These are phyloP conservation scores for Thumatha senex DNA, from an alignment of 2,888 invertebrate species.

Conservation along the genomic window DNA sequence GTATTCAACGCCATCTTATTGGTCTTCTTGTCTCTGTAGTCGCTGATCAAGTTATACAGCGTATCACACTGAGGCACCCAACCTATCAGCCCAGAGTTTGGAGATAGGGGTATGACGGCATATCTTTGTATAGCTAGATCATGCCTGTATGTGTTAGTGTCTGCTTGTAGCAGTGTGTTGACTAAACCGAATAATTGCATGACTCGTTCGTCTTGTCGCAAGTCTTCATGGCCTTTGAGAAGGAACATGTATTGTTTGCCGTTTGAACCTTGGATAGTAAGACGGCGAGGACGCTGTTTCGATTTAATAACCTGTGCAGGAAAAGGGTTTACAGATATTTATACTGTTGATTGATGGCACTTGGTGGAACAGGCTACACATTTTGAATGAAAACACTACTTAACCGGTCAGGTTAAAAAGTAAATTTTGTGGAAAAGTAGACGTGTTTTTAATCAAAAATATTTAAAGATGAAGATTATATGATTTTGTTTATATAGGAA, in stretches of 20 bases:
- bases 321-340: not conserved
- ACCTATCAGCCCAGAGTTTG: conserved; percentile 98
- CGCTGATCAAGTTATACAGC: conserved; percentile 97
- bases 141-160: conserved; percentile 96
- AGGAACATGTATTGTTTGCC: conserved; percentile 99
- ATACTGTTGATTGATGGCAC: no score
- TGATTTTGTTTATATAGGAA: no score
- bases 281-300: conserved; percentile 97
- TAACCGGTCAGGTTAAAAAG: no score
- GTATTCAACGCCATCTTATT: conserved; percentile 94
- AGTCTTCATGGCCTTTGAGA: conserved; percentile 99
- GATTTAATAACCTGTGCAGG: conserved; percentile 94
- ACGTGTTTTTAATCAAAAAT: not conserved
- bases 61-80: conserved; percentile 99
- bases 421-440: no score
- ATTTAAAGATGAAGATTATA: not conserved
- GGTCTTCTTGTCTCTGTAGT: conserved; percentile 97
- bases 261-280: conserved; percentile 96
- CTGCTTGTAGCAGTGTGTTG: conserved; percentile 96
- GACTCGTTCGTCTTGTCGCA: conserved; percentile 98
- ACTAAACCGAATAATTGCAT: conserved; percentile 99
- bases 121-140: conserved; percentile 93
- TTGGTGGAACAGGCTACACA: not conserved
- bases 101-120: conserved; percentile 98
- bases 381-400: no score